A percentile compares a stretch with the other conserved stretches of the same genome.
Evolutionary conservation across 2,113 vertebrate species (phyloP).

Genomic region (Falco punctatus): DNA sequence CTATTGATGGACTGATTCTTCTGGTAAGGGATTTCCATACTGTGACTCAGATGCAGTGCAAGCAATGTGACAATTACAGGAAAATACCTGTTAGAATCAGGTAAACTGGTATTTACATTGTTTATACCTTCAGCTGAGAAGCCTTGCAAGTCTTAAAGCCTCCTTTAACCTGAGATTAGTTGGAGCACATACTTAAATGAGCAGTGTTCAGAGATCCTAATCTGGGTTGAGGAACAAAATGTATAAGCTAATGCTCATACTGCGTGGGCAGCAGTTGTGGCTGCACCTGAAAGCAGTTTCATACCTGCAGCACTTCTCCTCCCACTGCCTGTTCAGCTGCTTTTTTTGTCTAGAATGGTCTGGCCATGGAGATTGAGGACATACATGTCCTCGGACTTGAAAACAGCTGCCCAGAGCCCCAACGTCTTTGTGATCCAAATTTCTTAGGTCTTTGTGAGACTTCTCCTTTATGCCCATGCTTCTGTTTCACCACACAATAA

Average conservation of each 20-base stretch:
- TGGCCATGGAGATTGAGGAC: not conserved
- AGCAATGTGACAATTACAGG: not conserved
- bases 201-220: not conserved
- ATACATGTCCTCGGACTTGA: not conserved
- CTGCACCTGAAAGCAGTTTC: not conserved
- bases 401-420: not conserved
- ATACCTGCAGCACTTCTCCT: not conserved
- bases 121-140: not conserved
- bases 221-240: not conserved
- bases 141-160: not conserved
- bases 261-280: not conserved
- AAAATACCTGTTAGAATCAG: not conserved
- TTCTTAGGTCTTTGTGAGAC: not conserved
- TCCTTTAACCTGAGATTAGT: not conserved
- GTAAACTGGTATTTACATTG: not conserved
- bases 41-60: not conserved
- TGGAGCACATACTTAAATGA: not conserved
- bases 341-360: not conserved
- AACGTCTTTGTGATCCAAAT: not conserved
- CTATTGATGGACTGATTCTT: not conserved
- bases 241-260: not conserved
- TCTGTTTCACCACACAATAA: not conserved
- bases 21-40: not conserved
- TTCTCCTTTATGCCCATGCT: not conserved
- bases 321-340: not conserved